Evolutionary conservation across 2,797 vertebrate genomes (phyloP).

Genomic region (Sebastes diaconus): DNA sequence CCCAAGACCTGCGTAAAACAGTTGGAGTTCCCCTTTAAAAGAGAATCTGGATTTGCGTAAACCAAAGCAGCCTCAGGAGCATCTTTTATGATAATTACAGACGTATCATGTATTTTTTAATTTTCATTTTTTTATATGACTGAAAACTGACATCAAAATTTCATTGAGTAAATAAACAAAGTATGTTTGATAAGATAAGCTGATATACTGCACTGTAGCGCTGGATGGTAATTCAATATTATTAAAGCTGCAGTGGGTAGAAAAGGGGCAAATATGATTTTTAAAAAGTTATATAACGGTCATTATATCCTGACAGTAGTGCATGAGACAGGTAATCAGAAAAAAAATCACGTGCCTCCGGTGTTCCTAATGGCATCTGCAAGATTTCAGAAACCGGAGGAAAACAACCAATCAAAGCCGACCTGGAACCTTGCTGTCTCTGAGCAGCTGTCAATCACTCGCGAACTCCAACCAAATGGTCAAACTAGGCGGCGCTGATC

Average conservation of each 20-base stretch:
- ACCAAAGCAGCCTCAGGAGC: background rate
- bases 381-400: too few relatives aligned
- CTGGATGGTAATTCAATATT: background rate
- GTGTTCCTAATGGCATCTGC: too few relatives aligned
- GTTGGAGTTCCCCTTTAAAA: background rate
- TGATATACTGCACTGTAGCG: background rate
- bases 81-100: background rate
- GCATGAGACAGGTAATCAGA: too few relatives aligned
- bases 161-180: background rate
- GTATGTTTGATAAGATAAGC: background rate
- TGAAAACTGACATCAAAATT: background rate
- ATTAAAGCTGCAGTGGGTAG: background rate
- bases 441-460: too few relatives aligned
- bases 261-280: too few relatives aligned
- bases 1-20: background rate
- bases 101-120: background rate
- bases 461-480: accelerated
- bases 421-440: too few relatives aligned
- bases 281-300: too few relatives aligned
- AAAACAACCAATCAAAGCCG: too few relatives aligned
- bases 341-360: too few relatives aligned
- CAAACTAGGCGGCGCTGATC: too few relatives aligned
- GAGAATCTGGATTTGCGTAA: background rate
- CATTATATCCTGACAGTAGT: too few relatives aligned
- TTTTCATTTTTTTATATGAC: background rate